Percentiles rank a stretch among this genome's conserved stretches.
phyloP scores from a whole-genome alignment of 2,113 vertebrate species.

The Meles meles region DNA sequence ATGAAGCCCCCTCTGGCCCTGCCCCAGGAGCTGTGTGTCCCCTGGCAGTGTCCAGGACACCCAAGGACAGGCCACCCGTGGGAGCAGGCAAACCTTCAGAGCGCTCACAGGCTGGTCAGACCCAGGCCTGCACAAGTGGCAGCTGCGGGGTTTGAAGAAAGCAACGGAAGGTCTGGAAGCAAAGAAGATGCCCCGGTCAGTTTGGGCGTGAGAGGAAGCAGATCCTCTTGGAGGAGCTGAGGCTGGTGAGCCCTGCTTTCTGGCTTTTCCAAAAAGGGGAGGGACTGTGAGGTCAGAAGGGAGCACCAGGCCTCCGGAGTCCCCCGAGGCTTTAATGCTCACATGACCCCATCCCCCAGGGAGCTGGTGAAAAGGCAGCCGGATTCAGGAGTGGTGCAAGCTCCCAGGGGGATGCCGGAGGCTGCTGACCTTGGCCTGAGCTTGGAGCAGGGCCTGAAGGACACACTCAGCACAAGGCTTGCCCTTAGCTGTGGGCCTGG shows the following conservation, averaged over 20 bases:
- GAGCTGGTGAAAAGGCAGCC: background rate
- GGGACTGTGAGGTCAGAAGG: background rate
- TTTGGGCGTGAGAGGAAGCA: background rate
- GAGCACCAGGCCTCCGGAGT: too few species aligned
- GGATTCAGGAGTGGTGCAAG: background rate
- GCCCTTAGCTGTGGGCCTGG: background rate
- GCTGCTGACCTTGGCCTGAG: background rate
- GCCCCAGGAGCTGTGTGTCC: background rate
- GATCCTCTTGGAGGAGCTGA: background rate
- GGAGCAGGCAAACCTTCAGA: background rate
- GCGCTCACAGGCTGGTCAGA: background rate
- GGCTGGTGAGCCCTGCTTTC: background rate
- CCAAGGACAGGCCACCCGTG: background rate
- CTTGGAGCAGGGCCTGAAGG: background rate
- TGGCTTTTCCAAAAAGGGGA: background rate
- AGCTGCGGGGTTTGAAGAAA: background rate
- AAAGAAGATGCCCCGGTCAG: background rate
- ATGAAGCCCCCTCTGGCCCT: background rate
- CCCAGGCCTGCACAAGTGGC: background rate
- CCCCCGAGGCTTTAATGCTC: accelerated
- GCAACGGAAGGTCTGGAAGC: background rate
- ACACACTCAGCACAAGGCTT: accelerated
- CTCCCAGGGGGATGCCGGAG: accelerated
- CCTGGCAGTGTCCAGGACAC: background rate
- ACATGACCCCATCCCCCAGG: accelerated